Evolutionary conservation across 1,140 invertebrate genomes (phyloP).

Genomic region (Bombyx mori): ASM3026992v2 NC_085117.1:10305501-10306000

Average conservation of each 20-base stretch:
- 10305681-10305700: too few species aligned
- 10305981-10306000: not conserved
- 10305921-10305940: too few species aligned
- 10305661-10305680: too few species aligned
- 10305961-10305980: not conserved
- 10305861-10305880: slow-evolving; percentile 47
- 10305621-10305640: too few species aligned
- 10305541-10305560: too few species aligned
- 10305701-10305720: not conserved
- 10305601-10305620: too few species aligned
- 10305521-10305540: too few species aligned
- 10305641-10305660: too few species aligned
- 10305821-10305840: slow-evolving; percentile 55
- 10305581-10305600: too few species aligned
- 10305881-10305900: slow-evolving; percentile 46
- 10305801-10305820: slow-evolving; percentile 23
- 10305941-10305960: too few species aligned
- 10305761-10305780: slow-evolving; percentile 23
- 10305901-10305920: slow-evolving; percentile 34
- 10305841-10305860: slow-evolving; percentile 49
- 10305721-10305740: slow-evolving; percentile 1
- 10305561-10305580: too few species aligned
- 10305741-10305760: slow-evolving; percentile 20
- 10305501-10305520: too few species aligned
- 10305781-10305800: slow-evolving; percentile 39